Evolutionary conservation across 2,888 invertebrate genomes (phyloP), one percentile per base, ranked within the genome.

Genomic region (Hetaerina titia): DNA sequence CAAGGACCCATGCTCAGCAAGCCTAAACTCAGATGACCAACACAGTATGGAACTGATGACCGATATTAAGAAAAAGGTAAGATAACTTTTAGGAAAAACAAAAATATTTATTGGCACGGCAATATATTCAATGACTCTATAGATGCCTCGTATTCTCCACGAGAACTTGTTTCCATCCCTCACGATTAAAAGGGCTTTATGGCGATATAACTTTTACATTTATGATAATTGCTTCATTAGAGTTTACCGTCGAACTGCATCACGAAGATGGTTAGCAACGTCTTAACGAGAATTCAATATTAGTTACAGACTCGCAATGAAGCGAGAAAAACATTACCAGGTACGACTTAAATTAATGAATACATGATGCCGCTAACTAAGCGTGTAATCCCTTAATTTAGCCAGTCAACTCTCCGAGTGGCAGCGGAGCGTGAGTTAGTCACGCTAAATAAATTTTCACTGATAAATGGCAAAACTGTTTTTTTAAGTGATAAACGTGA

Each of bases 11-110:
- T 99, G 99, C 97, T 99, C 99, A 94, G 99, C 99, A 92, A 98
- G 98, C 96, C 97, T 98, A 96, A 98, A 98, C 97, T 98, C 98
- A 95, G 98, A 99, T 97, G 99, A 99, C 97, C 98, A 98, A 96
- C 99, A 99, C 97, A 99, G 99, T 95, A 99, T 99, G 60, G 98
- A 99, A 96, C 98, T 99, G 96, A 98, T 98, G 96, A 98, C 98
- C 95, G 98, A 98, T 97, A 98, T 98, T 96, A 98, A 98, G 96
- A 98, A 98, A 96, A 98, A 98, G 98, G 98, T 98, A 97, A 97
- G 96, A 96, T 74, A 58, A 89, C 95, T n/a, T 22, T 17, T 5
- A 17, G 5, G 60, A 17, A 4, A 60, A 17, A 60, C 5, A 60
- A 60, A 69, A 22, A 45, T 45, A 45, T 45, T 2, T 45, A 2